Base-by-base conservation (phyloP, 1,140 invertebrate genomes). In the Calephelis virginiensis region DNA sequence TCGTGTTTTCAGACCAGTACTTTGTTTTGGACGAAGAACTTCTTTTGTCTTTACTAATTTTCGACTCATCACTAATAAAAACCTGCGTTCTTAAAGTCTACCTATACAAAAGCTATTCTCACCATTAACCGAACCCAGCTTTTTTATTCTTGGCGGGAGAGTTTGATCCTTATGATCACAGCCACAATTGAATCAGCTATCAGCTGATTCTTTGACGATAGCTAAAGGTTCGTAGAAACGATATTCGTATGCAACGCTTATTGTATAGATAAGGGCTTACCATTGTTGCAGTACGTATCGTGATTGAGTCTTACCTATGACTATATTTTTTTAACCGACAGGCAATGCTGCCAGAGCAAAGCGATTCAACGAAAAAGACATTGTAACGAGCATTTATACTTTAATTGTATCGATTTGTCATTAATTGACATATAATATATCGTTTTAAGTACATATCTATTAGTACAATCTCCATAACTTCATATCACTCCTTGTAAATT, bases 161-260 rank as follows among this genome's bases (percentile, higher is more conserved):
- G 66, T 71, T 66, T 66, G 53, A 67, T 73, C 72, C 71, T 70
- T 65, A 71, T 61, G 61, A 72, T 72, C 63, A 70, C 65, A 71
- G 73, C 73, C 71, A 68, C 64, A 63, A 63, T 59, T 67, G 64
- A 64, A 66, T 74, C 74, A 70, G 70, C 38, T 62, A 37, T 46
- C 48, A 62, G 59, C 66, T 73, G 74, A 73, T 66, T 68, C 64
- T 64, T 64, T 73, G 56, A 62, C 71, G 72, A 73, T 82, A 83
- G 83, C 79, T 76, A 68, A 63, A 66, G 78, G 79, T 83, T 77
- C 77, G 74, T 68, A 68, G 53, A 80, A 72, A 85, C 86, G 86
- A 83, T 83, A 74, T 71, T 78, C 82, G 89, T 91, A 91, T 91
- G 89, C 89, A 91, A 91, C 89, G 89, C 89, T 91, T 91, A 91